Evolutionary conservation across 2,113 vertebrate species (phyloP).

Genomic region (Lamprotornis superbus): DNA sequence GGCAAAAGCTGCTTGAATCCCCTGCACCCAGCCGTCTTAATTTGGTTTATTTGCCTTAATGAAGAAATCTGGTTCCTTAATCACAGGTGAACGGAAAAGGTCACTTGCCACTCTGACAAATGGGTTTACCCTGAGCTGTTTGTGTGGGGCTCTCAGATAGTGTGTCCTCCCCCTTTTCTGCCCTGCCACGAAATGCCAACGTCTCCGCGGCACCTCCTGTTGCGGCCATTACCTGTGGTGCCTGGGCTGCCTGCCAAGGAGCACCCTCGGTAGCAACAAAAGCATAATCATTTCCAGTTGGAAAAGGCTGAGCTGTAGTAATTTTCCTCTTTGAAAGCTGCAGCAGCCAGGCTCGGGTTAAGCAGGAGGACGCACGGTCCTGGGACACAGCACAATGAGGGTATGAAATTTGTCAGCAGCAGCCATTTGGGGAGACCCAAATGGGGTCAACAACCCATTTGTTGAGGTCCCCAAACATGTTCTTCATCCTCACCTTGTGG

Average conservation of each 20-base stretch:
- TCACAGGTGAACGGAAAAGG: conserved; percentile 43
- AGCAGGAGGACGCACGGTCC: background rate
- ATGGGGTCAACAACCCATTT: too few species aligned
- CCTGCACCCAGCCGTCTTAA: conserved; percentile 29
- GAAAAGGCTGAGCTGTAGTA: conserved; percentile 24
- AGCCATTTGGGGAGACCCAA: background rate
- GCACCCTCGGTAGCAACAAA: conserved; percentile 68
- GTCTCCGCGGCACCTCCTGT: conserved; percentile 1
- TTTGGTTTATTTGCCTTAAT: conserved; percentile 57
- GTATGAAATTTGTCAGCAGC: rapidly evolving
- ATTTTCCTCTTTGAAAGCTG: conserved; percentile 20
- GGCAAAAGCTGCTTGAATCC: conserved; percentile 46
- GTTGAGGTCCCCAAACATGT: background rate
- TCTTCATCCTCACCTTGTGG: background rate
- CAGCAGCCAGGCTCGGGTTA: background rate
- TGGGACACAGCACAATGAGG: rapidly evolving
- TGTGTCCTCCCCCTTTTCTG: background rate
- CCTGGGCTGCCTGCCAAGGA: conserved; percentile 60
- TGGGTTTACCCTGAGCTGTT: conserved; percentile 32
- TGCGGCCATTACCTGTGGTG: conserved; percentile 46
- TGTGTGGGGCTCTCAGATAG: conserved; percentile 1
- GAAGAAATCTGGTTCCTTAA: conserved; percentile 47
- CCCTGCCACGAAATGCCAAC: background rate
- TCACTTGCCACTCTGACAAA: conserved; percentile 37
- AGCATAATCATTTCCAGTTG: conserved; percentile 60